Conservation (phyloP, 2,797 vertebrate species). For the Triplophysa bombifrons region DNA sequence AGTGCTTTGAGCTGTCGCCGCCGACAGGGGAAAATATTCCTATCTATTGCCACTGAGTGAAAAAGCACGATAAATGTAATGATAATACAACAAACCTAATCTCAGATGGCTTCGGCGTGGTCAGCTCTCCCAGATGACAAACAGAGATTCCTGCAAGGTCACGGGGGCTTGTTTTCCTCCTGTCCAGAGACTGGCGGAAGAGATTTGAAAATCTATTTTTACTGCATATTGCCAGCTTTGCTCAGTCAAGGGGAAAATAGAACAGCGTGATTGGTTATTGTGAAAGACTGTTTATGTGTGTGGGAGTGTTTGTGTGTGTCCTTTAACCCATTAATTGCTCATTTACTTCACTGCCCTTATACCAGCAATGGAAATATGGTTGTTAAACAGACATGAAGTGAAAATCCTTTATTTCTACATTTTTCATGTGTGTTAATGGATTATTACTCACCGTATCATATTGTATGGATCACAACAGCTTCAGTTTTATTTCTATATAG, state of each 20-base stretch:
- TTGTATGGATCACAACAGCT: background rate
- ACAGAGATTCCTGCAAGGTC: constrained; percentile 5
- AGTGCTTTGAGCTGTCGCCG: background rate
- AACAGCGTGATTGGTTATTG: background rate
- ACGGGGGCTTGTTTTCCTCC: background rate
- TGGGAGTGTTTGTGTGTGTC: constrained; percentile 24
- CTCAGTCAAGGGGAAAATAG: constrained; percentile 13
- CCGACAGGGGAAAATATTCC: background rate
- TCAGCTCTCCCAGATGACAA: background rate
- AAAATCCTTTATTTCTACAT: background rate
- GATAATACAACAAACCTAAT: constrained; percentile 6
- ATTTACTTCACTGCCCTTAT: background rate
- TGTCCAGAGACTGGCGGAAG: background rate
- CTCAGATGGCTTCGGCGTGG: background rate
- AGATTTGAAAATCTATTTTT: constrained; percentile 18
- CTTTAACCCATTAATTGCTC: background rate
- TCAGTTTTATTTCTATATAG: background rate
- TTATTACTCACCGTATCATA: background rate
- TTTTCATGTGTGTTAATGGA: constrained; percentile 1
- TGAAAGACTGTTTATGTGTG: background rate
- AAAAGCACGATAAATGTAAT: background rate
- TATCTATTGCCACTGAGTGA: background rate
- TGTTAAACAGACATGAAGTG: background rate
- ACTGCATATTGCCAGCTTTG: constrained; percentile 8
- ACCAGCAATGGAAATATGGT: background rate